Evolutionary conservation across 2,888 invertebrate genomes (phyloP).

Genomic region (Dynastes grantii): DNA sequence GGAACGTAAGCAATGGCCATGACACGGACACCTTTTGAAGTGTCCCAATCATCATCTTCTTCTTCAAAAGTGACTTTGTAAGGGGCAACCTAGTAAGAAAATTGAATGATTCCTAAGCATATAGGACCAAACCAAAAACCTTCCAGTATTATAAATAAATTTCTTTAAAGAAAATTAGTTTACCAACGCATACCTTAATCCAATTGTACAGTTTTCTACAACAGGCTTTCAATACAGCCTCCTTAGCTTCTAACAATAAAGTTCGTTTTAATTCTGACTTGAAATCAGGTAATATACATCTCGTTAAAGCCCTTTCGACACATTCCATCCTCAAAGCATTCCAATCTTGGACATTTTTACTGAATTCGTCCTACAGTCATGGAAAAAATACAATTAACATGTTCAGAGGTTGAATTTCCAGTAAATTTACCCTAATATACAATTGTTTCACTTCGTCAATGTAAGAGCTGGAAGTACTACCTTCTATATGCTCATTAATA

Average conservation of each 20-base stretch:
- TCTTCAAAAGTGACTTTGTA: slow-evolving; percentile 85
- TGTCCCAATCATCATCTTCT: slow-evolving; percentile 94
- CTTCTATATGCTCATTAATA: slow-evolving; percentile 84
- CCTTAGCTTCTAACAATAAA: slow-evolving; percentile 89
- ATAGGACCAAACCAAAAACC: too few relatives aligned
- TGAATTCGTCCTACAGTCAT: slow-evolving; percentile 87
- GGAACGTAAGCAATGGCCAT: slow-evolving; percentile 92
- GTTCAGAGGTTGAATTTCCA: slow-evolving; percentile 8
- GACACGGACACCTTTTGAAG: slow-evolving; percentile 86
- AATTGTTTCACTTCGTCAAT: slow-evolving; percentile 92
- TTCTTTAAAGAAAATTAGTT: too few relatives aligned
- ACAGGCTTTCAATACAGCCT: slow-evolving; percentile 87
- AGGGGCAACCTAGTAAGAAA: slow-evolving; percentile 74
- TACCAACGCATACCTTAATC: slow-evolving; percentile 76
- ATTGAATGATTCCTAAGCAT: not conserved
- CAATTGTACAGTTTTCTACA: slow-evolving; percentile 89
- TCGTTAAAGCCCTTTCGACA: slow-evolving; percentile 88
- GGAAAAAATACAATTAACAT: not conserved
- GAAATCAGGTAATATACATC: slow-evolving; percentile 92
- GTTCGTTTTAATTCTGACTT: slow-evolving; percentile 87
- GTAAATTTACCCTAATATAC: slow-evolving; percentile 78
- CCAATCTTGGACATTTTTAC: slow-evolving; percentile 96
- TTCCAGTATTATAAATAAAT: too few relatives aligned
- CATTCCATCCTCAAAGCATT: slow-evolving; percentile 91
- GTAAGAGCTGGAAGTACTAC: slow-evolving; percentile 84